Conservation (phyloP, 2,797 vertebrate species). For the Aphelocoma californica region DNA sequence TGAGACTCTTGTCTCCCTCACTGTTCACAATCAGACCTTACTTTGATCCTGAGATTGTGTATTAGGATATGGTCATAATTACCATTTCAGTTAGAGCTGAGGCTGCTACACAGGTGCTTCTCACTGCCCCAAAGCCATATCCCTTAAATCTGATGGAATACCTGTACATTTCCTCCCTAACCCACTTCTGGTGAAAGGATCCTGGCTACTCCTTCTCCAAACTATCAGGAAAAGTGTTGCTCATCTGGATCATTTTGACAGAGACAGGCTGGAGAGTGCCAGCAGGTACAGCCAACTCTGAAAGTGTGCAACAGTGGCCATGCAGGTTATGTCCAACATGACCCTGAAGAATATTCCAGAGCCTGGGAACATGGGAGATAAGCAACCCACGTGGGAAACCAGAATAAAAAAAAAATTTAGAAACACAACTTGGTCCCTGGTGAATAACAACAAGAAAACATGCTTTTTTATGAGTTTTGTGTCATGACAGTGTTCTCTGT, state of each 20-base stretch:
- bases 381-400: background rate
- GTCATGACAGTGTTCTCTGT: background rate
- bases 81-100: background rate
- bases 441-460: background rate
- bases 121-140: background rate
- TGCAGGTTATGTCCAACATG: background rate
- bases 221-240: background rate
- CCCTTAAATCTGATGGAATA: background rate
- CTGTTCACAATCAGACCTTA: background rate
- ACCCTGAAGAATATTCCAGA: background rate
- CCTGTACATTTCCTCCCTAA: background rate
- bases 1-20: background rate
- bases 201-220: background rate
- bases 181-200: background rate
- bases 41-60: background rate
- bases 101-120: background rate
- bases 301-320: rapidly evolving
- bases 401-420: background rate
- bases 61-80: background rate
- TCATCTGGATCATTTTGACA: background rate
- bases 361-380: background rate
- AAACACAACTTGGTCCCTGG: background rate
- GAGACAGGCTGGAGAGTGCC: background rate
- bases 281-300: background rate
- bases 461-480: background rate